Conservation (phyloP, 1,140 invertebrate genomes). For the Heliconius eleuchia region DNA sequence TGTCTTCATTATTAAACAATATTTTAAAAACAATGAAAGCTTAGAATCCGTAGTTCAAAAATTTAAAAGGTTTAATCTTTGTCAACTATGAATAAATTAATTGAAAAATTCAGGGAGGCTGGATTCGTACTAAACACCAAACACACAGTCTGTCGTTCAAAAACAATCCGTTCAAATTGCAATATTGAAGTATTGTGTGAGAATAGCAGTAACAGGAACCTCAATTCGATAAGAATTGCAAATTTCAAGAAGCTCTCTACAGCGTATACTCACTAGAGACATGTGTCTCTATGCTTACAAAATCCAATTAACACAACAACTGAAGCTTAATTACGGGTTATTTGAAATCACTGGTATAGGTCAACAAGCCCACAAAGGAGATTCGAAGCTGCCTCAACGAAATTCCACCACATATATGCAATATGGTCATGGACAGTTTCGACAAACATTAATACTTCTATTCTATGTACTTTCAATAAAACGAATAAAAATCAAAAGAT, state of each 20-base stretch:
- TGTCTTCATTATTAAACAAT: no score
- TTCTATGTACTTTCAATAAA: no score
- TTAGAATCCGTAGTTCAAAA: slow-evolving; percentile 14
- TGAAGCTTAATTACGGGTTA: no score
- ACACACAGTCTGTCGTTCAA: background rate
- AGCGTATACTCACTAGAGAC: slow-evolving; percentile 19
- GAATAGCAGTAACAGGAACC: background rate
- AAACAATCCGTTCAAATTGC: slow-evolving; percentile 1
- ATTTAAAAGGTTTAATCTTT: background rate
- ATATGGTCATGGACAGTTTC: no score
- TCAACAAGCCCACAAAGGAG: no score
- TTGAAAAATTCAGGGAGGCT: slow-evolving; percentile 16
- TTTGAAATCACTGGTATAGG: no score
- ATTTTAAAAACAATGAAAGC: slow-evolving; percentile 13
- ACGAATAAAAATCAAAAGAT: no score
- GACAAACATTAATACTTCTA: no score
- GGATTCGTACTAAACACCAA: background rate
- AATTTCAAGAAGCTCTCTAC: slow-evolving; percentile 16
- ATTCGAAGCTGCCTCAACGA: no score
- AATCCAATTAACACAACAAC: background rate
- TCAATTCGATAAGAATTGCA: slow-evolving; percentile 19
- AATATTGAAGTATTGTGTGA: slow-evolving; percentile 8
- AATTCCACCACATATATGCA: no score
- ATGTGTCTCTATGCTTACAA: slow-evolving; percentile 17
- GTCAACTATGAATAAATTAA: slow-evolving; percentile 25